These are phyloP conservation scores for Drosophila setifemur DNA, from an alignment of 1,140 invertebrate species.

Conservation along the genomic window DNA sequence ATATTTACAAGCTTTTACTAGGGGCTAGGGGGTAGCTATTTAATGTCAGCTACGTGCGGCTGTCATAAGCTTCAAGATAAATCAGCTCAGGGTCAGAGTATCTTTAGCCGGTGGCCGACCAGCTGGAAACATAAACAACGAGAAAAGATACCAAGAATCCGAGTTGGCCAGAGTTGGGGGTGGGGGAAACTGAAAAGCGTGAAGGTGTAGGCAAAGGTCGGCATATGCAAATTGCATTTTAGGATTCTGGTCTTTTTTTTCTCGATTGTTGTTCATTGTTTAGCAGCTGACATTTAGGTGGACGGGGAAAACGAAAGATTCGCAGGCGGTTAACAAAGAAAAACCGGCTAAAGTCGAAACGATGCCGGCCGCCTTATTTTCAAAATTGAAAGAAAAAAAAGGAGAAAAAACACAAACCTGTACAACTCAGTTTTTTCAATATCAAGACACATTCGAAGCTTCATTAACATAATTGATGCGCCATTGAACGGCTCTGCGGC, in stretches of 20 bases:
- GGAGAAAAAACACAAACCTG: conserved; percentile 17
- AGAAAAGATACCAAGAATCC: conserved; percentile 37
- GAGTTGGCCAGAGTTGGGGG: not conserved
- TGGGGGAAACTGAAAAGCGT: conserved; percentile 24
- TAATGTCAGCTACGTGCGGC: conserved; percentile 49
- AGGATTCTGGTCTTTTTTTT: conserved; percentile 17
- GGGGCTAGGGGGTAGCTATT: not conserved
- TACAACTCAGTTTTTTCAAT: conserved; percentile 53
- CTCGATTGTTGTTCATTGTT: conserved; percentile 25
- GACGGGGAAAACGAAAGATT: not conserved
- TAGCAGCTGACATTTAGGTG: conserved; percentile 41
- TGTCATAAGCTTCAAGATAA: conserved; percentile 58
- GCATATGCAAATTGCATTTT: conserved; percentile 62
- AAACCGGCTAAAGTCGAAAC: conserved; percentile 50
- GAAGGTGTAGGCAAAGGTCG: conserved; percentile 67
- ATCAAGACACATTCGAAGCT: conserved; percentile 74
- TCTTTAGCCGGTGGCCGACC: conserved; percentile 8
- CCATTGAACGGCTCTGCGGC: conserved; percentile 54
- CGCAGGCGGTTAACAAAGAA: conserved; percentile 28
- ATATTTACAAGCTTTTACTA: conserved; percentile 31
- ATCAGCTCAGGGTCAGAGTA: conserved; percentile 66
- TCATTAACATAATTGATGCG: conserved; percentile 80
- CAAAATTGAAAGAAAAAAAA: not conserved
- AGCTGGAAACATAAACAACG: conserved; percentile 34
- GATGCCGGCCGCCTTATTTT: conserved; percentile 41